phyloP scores from a whole-genome alignment of 2,113 vertebrate species.

The Camelus bactrianus region DNA sequence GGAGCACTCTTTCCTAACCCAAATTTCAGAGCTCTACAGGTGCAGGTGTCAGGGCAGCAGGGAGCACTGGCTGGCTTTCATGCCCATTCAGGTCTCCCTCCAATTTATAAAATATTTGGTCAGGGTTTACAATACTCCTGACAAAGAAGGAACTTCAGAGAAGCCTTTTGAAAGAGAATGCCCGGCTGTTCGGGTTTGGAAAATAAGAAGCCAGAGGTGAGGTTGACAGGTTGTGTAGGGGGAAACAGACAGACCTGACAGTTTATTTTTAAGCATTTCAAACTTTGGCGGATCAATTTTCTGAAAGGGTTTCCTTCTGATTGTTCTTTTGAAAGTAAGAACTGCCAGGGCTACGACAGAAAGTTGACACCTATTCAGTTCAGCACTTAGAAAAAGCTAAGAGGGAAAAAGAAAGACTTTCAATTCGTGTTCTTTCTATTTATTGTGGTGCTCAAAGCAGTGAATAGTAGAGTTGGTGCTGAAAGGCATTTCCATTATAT shows the following conservation, averaged over 20 bases:
- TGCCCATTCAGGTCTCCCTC: slow-evolving; percentile 63
- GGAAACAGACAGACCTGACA: slow-evolving; percentile 64
- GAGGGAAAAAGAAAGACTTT: slow-evolving; percentile 71
- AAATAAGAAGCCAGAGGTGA: slow-evolving; percentile 77
- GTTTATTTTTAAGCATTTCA: slow-evolving; percentile 83
- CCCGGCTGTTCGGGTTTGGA: slow-evolving; percentile 12
- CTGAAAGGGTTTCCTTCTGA: slow-evolving; percentile 74
- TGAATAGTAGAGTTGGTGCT: slow-evolving; percentile 66
- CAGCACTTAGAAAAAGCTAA: slow-evolving; percentile 71
- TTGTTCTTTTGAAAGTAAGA: slow-evolving; percentile 81
- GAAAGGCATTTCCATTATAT: slow-evolving; percentile 65
- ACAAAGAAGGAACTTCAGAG: slow-evolving; percentile 66
- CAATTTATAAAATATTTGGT: slow-evolving; percentile 76
- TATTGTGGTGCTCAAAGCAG: slow-evolving; percentile 66
- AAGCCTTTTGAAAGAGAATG: slow-evolving; percentile 64
- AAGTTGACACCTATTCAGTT: slow-evolving; percentile 75
- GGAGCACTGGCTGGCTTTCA: slow-evolving; percentile 50
- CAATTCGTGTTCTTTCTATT: slow-evolving; percentile 67
- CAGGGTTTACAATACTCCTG: slow-evolving; percentile 65
- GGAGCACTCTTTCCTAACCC: slow-evolving; percentile 18
- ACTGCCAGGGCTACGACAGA: slow-evolving; percentile 61
- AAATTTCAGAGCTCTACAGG: slow-evolving; percentile 59
- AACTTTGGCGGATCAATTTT: slow-evolving; percentile 69
- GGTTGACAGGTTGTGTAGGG: slow-evolving; percentile 50
- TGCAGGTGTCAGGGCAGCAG: not conserved